Percentiles rank a stretch among this genome's conserved stretches.
Conservation (phyloP, 1,140 invertebrate genomes). For the Globodera rostochiensis region DNA sequence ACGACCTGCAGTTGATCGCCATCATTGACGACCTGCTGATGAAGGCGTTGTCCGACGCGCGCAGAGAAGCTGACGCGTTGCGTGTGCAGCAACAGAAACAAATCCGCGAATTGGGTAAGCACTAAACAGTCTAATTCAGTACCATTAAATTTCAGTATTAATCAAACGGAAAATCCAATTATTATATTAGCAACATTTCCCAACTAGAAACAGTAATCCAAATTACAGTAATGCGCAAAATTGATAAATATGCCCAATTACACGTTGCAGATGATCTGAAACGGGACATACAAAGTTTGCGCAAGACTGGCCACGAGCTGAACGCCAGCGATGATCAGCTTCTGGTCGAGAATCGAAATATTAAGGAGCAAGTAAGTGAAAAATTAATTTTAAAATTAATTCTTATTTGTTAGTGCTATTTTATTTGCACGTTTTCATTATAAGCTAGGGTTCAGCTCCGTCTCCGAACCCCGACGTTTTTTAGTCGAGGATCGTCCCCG, state of each 20-base stretch:
- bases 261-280: slow-evolving; percentile 32
- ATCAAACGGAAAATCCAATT: too few relatives aligned
- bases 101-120: slow-evolving; percentile 49
- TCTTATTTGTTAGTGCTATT: background rate
- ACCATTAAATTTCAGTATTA: too few relatives aligned
- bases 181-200: background rate
- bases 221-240: slow-evolving; percentile 7
- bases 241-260: too few relatives aligned
- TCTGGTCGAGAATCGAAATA: slow-evolving; percentile 39
- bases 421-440: too few relatives aligned
- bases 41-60: slow-evolving; percentile 39
- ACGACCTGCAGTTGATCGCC: slow-evolving; percentile 43
- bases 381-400: background rate
- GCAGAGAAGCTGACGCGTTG: slow-evolving; percentile 47
- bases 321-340: slow-evolving; percentile 43
- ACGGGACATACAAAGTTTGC: slow-evolving; percentile 37
- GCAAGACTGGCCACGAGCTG: slow-evolving; percentile 41
- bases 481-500: too few relatives aligned
- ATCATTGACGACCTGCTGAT: slow-evolving; percentile 50
- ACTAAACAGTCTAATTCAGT: background rate
- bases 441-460: too few relatives aligned
- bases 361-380: slow-evolving; percentile 38
- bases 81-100: slow-evolving; percentile 52
- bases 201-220: background rate
- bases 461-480: too few relatives aligned